Percentiles rank a stretch among this genome's conserved stretches.
Conservation (phyloP, 2,888 invertebrate species). For the Drosophila atripex region DNA sequence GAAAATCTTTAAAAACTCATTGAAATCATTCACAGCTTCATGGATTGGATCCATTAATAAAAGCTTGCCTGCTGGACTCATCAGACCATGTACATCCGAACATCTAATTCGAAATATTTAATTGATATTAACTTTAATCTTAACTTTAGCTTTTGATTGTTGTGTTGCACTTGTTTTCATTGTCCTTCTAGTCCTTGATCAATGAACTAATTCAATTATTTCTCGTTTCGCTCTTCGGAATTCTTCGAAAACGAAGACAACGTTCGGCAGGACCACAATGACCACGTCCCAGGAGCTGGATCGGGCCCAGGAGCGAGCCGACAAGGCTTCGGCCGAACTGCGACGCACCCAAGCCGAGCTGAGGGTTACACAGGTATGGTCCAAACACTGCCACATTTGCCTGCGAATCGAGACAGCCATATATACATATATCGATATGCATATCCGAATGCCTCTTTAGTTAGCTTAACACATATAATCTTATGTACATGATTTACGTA, state of each 20-base stretch:
- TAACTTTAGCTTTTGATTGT: conserved; percentile 25
- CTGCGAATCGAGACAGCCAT: conserved; percentile 43
- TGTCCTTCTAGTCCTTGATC: neutral
- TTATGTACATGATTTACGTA: conserved; percentile 28
- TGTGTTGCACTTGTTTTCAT: conserved; percentile 33
- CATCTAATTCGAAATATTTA: conserved; percentile 14
- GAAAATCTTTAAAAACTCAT: conserved; percentile 10
- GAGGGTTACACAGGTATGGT: conserved; percentile 90
- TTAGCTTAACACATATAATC: conserved; percentile 48
- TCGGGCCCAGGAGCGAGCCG: conserved; percentile 92
- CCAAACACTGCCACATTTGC: conserved; percentile 19
- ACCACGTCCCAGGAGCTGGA: conserved; percentile 93
- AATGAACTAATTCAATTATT: conserved; percentile 65
- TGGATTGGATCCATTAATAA: conserved; percentile 18
- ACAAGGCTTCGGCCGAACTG: conserved; percentile 92
- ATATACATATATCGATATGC: conserved; percentile 53
- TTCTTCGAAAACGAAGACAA: conserved; percentile 84
- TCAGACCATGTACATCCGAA: neutral
- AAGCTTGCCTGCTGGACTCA: conserved; percentile 48
- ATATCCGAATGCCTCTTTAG: conserved; percentile 56
- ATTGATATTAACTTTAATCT: conserved; percentile 29
- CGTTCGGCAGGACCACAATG: conserved; percentile 92
- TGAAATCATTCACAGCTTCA: conserved; percentile 34
- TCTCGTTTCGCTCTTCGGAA: conserved; percentile 33
- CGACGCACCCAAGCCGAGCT: conserved; percentile 95